Conservation (phyloP, 53 echinoderm and acorn worm genomes). For the Temnopleurus reevesii region DNA sequence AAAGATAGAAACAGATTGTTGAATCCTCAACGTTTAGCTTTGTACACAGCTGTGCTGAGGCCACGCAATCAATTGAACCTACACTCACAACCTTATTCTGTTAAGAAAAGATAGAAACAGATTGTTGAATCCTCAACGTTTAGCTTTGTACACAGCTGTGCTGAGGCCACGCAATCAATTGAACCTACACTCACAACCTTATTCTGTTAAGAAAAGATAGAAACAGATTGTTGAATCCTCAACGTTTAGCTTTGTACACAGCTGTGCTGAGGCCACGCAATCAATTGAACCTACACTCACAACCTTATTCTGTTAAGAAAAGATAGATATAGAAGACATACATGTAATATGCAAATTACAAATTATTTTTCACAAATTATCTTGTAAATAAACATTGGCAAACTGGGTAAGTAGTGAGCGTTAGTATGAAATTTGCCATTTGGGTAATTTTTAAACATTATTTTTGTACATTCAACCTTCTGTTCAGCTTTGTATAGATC, state of each 20-base stretch:
- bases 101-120: background rate
- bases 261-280: constrained; percentile 77
- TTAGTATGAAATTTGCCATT: too few relatives aligned
- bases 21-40: constrained; percentile 86
- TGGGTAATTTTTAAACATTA: background rate
- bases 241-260: constrained; percentile 81
- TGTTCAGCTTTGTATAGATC: constrained; percentile 71
- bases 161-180: constrained; percentile 81
- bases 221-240: too few relatives aligned
- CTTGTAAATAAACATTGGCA: too few relatives aligned
- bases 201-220: constrained; percentile 75
- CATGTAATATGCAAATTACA: too few relatives aligned
- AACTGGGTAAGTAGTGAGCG: too few relatives aligned
- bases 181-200: constrained; percentile 83
- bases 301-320: constrained; percentile 78
- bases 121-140: too few relatives aligned
- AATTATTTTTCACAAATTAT: too few relatives aligned
- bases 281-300: constrained; percentile 83
- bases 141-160: constrained; percentile 77
- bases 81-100: constrained; percentile 93
- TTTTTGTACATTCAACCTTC: too few relatives aligned
- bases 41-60: constrained; percentile 81
- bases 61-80: constrained; percentile 80
- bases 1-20: constrained; percentile 63
- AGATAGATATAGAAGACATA: too few relatives aligned